Percentiles rank a stretch among this genome's conserved stretches.
Conservation (phyloP, 2,888 invertebrate species). For the Eupeodes luniger region DNA sequence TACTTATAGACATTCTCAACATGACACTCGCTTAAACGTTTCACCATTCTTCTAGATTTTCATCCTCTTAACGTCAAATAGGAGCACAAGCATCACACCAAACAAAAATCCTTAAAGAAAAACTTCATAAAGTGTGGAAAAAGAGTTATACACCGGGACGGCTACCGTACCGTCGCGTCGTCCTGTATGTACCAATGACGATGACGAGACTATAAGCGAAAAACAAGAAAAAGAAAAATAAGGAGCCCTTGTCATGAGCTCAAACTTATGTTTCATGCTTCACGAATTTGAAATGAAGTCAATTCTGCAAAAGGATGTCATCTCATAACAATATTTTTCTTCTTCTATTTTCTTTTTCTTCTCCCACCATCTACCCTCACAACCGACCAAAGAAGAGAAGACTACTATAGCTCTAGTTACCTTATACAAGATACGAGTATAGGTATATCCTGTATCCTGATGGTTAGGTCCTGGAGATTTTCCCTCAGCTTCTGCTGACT, state of each 20-base stretch:
- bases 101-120: slow-evolving; percentile 4
- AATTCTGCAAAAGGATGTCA: slow-evolving; percentile 69
- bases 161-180: too few relatives aligned
- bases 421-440: neutral
- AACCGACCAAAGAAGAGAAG: too few relatives aligned
- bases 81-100: neutral
- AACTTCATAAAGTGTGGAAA: slow-evolving; percentile 27
- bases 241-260: slow-evolving; percentile 49
- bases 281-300: slow-evolving; percentile 64
- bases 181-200: neutral
- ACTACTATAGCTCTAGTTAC: neutral
- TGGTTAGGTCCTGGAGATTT: slow-evolving; percentile 1
- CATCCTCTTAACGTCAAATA: slow-evolving; percentile 38
- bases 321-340: slow-evolving; percentile 59
- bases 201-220: neutral
- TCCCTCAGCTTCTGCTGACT: neutral
- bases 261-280: slow-evolving; percentile 65
- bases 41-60: slow-evolving; percentile 28
- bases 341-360: neutral
- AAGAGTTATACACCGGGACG: slow-evolving; percentile 43
- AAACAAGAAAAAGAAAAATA: slow-evolving; percentile 18
- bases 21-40: slow-evolving; percentile 26
- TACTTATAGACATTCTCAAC: neutral
- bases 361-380: neutral
- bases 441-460: neutral